A percentile compares a stretch with the other conserved stretches of the same genome.
Evolutionary conservation across 1,140 invertebrate species (phyloP).

Genomic region (Trachymyrmex cornetzi): DNA sequence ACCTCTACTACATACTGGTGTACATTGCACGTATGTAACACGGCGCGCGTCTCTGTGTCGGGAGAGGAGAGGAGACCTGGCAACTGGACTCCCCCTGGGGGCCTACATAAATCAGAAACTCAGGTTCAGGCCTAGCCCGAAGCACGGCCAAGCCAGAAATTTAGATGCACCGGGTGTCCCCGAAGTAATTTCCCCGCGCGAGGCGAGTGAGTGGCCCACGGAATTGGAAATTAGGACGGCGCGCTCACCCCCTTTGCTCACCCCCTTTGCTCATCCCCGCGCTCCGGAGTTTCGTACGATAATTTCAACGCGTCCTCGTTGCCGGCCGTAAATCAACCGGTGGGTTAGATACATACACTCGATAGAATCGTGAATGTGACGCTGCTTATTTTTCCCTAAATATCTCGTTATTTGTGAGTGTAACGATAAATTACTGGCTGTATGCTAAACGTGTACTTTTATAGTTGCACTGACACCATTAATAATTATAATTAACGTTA

Average conservation of each 20-base stretch:
- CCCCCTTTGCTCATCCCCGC: not conserved
- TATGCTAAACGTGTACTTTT: not conserved
- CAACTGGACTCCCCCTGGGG: slow-evolving; percentile 81
- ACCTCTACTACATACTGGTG: not conserved
- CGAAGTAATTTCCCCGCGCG: slow-evolving; percentile 53
- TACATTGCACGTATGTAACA: slow-evolving; percentile 10
- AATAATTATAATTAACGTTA: not conserved
- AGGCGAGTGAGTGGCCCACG: slow-evolving; percentile 23
- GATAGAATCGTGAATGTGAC: slow-evolving; percentile 20
- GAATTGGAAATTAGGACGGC: slow-evolving; percentile 59
- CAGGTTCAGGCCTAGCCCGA: slow-evolving; percentile 70
- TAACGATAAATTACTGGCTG: not conserved
- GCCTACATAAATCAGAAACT: slow-evolving; percentile 82
- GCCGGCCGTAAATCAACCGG: slow-evolving; percentile 45
- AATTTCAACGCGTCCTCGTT: slow-evolving; percentile 52
- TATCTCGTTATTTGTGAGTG: not conserved
- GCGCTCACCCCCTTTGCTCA: not conserved
- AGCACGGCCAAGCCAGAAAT: slow-evolving; percentile 76
- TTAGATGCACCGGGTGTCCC: slow-evolving; percentile 78
- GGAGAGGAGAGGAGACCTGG: slow-evolving; percentile 55
- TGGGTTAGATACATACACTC: slow-evolving; percentile 9
- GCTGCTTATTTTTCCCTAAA: slow-evolving; percentile 26
- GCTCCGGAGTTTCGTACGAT: slow-evolving; percentile 34
- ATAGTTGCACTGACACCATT: too few relatives aligned
- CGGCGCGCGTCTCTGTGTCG: not conserved